Percentiles rank a stretch among this genome's conserved stretches.
Conservation (phyloP, 2,113 vertebrate species). For the Phaethon lepturus region DNA sequence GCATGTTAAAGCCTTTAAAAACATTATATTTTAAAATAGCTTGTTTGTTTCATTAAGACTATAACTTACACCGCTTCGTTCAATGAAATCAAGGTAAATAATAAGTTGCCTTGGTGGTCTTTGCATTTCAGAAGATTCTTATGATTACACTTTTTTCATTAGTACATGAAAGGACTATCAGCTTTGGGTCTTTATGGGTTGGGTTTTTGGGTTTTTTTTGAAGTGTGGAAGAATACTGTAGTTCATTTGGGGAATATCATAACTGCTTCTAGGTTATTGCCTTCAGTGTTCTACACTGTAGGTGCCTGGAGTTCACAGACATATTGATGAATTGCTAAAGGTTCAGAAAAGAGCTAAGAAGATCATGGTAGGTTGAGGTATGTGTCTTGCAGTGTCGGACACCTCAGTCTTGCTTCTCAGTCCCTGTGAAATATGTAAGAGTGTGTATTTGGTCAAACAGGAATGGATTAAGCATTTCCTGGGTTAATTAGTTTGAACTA, state of each 20-base stretch:
- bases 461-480: not conserved
- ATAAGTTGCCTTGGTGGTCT: not conserved
- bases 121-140: not conserved
- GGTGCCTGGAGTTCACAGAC: not conserved
- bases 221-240: not conserved
- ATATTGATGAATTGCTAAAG: not conserved
- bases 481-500: not conserved
- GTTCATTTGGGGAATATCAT: not conserved
- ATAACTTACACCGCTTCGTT: not conserved
- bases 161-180: not conserved
- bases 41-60: not conserved
- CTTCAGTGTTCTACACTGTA: accelerated
- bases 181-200: not conserved
- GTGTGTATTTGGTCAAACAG: not conserved
- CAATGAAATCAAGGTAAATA: not conserved
- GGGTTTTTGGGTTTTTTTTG: not conserved
- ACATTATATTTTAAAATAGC: not conserved
- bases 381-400: not conserved
- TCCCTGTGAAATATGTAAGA: not conserved
- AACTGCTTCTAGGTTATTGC: not conserved
- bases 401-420: not conserved
- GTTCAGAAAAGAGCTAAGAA: not conserved
- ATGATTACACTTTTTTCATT: not conserved
- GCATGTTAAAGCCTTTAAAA: not conserved
- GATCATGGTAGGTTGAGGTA: not conserved